These are phyloP conservation scores for Vanessa cardui DNA, from an alignment of 2,888 invertebrate genomes.

Conservation along the genomic window DNA sequence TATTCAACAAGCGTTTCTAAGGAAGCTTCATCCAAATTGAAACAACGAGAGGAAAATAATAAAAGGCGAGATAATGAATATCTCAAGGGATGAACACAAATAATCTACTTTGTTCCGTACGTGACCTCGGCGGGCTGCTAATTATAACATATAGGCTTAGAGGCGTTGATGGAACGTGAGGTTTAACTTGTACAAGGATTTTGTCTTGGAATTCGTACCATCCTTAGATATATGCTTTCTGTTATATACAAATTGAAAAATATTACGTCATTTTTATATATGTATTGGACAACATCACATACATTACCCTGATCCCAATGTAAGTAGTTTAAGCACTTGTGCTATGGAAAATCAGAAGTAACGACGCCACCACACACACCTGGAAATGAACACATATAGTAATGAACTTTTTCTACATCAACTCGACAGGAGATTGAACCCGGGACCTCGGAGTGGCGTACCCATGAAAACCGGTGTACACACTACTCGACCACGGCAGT, in stretches of 20 bases:
- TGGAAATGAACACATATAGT: no score
- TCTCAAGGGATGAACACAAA: conserved; percentile 43
- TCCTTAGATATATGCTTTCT: neutral
- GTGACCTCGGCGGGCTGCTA: conserved; percentile 45
- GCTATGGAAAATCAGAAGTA: no score
- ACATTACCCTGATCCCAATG: no score
- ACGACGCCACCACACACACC: no score
- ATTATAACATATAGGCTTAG: conserved; percentile 44
- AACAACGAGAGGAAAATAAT: conserved; percentile 39
- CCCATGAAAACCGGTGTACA: no score
- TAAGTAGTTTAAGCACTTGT: no score
- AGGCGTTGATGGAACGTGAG: conserved; percentile 29
- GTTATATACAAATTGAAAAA: neutral
- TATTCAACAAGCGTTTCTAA: conserved; percentile 12
- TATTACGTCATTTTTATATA: no score
- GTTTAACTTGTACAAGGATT: conserved; percentile 18
- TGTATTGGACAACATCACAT: no score
- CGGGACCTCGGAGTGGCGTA: no score
- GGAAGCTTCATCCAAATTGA: conserved; percentile 20
- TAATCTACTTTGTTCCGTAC: conserved; percentile 48
- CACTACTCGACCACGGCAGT: no score
- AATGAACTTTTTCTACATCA: no score
- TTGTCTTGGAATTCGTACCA: neutral
- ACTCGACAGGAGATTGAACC: no score
- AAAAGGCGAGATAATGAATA: conserved; percentile 41